Evolutionary conservation across 2,797 vertebrate species (phyloP), one percentile per base, ranked within the genome.

Genomic region (Pteronotus mesoamericanus): DNA sequence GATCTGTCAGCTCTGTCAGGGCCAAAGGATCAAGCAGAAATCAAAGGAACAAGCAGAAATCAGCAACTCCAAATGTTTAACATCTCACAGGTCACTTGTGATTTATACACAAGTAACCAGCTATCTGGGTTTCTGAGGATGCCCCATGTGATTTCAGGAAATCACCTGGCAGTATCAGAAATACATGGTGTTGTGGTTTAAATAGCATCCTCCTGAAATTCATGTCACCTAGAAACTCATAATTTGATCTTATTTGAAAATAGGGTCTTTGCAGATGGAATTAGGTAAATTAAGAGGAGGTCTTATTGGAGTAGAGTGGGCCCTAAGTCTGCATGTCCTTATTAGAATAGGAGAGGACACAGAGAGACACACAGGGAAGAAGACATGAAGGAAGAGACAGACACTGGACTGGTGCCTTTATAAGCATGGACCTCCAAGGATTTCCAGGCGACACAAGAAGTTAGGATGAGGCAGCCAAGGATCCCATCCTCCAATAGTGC

Each of bases 311-410:
- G n/a, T 9, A 9, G 19, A 11, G 6, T 26, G 9, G 66, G 3
- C 10, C 32, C 42, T 44, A 57, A 29, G 7, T 32, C 9, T 3
- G 15, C 12, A n/a, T 16, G 8, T 51, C 69, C 26, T 87, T 37
- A 26, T 69, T 46, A 88, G 55, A 46, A 89, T 39, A n/a, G 32
- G 14, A 57, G 32, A 84, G 34, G 42, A 32, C 18, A 6, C 16
- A 39, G 55, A 68, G 21, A 75, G 8, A 22, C 15, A 9, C 53
- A 26, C 32, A 66, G 24, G 29, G 7, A 46, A 26, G 34, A 44
- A 0, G 0, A 2, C 1, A 1, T 24, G n/a, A 15, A 15, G 5
- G 15, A 4, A 8, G 42, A 16, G 24, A 8, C 32, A 72, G 14
- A 29, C 21, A 7, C 37, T 26, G 39, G 19, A 59, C 32, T 8